Evolutionary conservation across 2,797 vertebrate genomes (phyloP).

Genomic region (Zalophus californianus): DNA sequence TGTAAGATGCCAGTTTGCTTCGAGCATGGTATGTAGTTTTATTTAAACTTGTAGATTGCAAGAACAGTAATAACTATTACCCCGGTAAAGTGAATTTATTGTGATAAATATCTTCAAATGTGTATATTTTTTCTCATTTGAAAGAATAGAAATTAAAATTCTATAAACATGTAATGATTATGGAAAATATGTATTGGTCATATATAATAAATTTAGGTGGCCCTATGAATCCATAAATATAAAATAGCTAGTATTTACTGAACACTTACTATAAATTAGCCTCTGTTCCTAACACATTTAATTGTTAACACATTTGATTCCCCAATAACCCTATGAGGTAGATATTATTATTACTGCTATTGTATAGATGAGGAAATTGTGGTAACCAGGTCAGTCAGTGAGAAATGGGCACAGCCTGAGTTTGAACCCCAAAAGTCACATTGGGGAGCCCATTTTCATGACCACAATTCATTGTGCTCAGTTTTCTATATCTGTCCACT

Average conservation of each 20-base stretch:
- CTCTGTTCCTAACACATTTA: neutral
- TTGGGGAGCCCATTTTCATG: neutral
- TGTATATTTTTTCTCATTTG: neutral
- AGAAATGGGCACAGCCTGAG: neutral
- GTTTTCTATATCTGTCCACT: neutral
- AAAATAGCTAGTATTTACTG: neutral
- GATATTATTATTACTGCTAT: neutral
- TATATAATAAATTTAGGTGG: neutral
- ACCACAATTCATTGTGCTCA: neutral
- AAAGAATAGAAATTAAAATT: neutral
- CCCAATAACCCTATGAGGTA: neutral
- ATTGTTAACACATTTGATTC: neutral
- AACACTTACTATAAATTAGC: neutral
- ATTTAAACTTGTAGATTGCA: neutral
- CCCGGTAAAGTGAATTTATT: neutral
- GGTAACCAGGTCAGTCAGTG: neutral
- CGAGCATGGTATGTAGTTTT: neutral
- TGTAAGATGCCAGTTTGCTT: neutral
- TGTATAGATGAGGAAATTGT: neutral
- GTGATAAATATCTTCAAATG: neutral
- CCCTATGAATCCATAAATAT: neutral
- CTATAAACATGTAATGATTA: neutral
- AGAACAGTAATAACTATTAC: neutral
- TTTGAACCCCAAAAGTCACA: neutral
- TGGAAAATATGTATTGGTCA: neutral